Evolutionary conservation across 2,888 invertebrate genomes (phyloP).

Genomic region (Abrostola triplasia): DNA sequence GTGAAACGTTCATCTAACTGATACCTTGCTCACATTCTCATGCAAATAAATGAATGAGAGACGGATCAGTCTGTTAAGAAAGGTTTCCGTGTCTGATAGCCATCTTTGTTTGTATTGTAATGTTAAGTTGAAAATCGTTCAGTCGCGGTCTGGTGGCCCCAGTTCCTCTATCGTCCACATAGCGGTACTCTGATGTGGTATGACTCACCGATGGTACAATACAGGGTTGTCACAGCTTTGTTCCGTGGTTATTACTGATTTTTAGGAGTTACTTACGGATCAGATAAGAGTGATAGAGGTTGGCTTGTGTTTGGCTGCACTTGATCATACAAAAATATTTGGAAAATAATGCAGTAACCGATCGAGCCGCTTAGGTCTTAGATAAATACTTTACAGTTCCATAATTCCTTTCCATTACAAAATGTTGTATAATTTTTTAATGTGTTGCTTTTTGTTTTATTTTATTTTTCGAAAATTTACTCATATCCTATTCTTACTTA

Average conservation of each 20-base stretch:
- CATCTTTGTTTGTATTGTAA: constrained; percentile 48
- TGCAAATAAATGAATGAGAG: neutral
- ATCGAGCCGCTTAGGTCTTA: no score
- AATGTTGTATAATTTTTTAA: no score
- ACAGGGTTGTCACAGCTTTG: constrained; percentile 41
- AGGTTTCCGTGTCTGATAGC: constrained; percentile 31
- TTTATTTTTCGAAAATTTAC: no score
- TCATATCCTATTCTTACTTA: no score
- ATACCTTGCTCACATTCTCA: neutral
- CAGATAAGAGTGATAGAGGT: no score
- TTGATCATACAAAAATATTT: no score
- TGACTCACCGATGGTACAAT: constrained; percentile 41
- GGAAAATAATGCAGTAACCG: no score
- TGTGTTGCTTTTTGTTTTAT: no score
- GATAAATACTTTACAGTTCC: no score
- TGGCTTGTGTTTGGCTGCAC: no score
- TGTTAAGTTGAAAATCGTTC: constrained; percentile 55
- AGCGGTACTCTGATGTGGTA: constrained; percentile 59
- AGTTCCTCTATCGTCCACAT: constrained; percentile 45
- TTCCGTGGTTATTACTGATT: neutral
- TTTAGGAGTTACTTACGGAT: neutral
- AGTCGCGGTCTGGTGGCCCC: constrained; percentile 57
- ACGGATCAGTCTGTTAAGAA: constrained; percentile 4
- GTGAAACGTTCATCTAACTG: no score
- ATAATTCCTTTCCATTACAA: no score